A percentile compares a stretch with the other conserved stretches of the same genome.
Conservation (phyloP, 2,888 invertebrate genomes). For the Acronicta aceris region DNA sequence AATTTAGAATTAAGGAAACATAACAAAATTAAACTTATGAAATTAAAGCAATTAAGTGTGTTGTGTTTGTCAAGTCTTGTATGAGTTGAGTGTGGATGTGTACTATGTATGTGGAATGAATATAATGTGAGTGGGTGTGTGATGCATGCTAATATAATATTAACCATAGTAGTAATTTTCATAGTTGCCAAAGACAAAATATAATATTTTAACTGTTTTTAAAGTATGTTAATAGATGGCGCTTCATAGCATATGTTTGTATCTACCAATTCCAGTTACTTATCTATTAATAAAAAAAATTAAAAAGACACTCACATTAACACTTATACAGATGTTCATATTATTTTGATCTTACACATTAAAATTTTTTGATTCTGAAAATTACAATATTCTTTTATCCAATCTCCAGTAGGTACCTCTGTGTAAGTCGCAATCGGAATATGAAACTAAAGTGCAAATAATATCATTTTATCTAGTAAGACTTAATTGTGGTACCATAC, state of each 20-base stretch:
- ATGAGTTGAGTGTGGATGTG: too few species aligned
- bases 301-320: constrained; percentile 15
- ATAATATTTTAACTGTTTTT: not conserved
- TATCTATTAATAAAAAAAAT: not conserved
- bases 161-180: not conserved
- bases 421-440: constrained; percentile 10
- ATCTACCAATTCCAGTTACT: not conserved
- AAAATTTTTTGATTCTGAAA: not conserved
- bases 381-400: not conserved
- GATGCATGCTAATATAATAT: constrained; percentile 7
- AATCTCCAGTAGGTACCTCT: constrained; percentile 11
- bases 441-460: constrained; percentile 14
- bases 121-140: too few species aligned
- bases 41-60: too few species aligned
- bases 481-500: constrained; percentile 10
- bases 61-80: too few species aligned
- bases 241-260: not conserved
- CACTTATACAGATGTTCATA: not conserved
- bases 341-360: not conserved
- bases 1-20: too few species aligned
- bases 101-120: too few species aligned
- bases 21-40: too few species aligned
- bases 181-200: not conserved
- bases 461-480: constrained; percentile 6
- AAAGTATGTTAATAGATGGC: constrained; percentile 24